These are phyloP conservation scores for Caradrina clavipalpis DNA, from an alignment of 2,888 invertebrate species.

Conservation along the genomic window DNA sequence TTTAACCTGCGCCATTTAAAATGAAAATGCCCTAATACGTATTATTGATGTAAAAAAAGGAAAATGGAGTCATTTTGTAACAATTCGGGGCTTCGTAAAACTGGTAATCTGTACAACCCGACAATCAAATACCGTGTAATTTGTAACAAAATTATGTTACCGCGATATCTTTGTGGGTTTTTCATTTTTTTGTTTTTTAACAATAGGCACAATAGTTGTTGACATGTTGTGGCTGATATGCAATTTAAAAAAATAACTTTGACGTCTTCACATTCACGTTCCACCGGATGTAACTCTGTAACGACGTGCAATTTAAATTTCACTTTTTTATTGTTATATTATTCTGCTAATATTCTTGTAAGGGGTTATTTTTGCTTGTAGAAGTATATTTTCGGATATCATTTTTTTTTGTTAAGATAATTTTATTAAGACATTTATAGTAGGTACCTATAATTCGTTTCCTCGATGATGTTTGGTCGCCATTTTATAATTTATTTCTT, in stretches of 20 bases:
- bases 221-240: constrained; percentile 85
- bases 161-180: constrained; percentile 84
- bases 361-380: constrained; percentile 47
- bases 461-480: background rate
- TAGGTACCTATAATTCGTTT: background rate
- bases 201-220: constrained; percentile 86
- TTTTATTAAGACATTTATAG: background rate
- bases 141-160: constrained; percentile 87
- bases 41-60: constrained; percentile 83
- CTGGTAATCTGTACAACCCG: constrained; percentile 88
- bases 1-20: too few relatives aligned
- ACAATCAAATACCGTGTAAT: constrained; percentile 87
- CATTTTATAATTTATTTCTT: background rate
- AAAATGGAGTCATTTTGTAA: constrained; percentile 88
- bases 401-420: constrained; percentile 6
- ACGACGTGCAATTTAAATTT: constrained; percentile 79
- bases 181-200: constrained; percentile 62
- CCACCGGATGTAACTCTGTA: constrained; percentile 84
- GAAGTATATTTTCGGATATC: constrained; percentile 31
- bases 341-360: constrained; percentile 47
- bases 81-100: constrained; percentile 83
- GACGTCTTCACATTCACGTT: constrained; percentile 78
- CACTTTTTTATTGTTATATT: constrained; percentile 74
- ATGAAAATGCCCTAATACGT: too few relatives aligned
- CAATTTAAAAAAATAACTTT: constrained; percentile 80